Conservation (phyloP, 2,113 vertebrate species). For the Paratilapia polleni region DNA sequence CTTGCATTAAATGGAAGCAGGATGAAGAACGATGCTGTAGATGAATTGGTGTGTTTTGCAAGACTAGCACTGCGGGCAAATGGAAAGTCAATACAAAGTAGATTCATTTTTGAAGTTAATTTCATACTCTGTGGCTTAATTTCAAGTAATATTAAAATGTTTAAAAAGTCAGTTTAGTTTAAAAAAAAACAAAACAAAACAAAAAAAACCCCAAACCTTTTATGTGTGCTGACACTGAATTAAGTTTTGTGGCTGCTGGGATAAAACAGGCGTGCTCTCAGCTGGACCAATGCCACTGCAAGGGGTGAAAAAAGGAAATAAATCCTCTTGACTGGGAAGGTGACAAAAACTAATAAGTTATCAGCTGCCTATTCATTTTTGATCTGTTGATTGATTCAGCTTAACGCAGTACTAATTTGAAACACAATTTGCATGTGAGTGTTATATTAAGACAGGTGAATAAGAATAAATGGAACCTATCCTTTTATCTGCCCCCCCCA, state of each 20-base stretch:
- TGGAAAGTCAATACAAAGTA: conserved; percentile 11
- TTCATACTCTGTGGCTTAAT: neutral
- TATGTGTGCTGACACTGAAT: neutral
- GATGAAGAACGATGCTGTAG: neutral
- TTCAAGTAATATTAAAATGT: neutral
- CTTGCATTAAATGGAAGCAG: neutral
- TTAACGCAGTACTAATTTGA: neutral
- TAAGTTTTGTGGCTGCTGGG: neutral
- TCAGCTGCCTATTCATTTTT: neutral
- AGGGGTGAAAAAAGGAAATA: neutral
- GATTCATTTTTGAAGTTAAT: neutral
- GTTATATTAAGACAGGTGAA: neutral
- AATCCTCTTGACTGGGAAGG: neutral
- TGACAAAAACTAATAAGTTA: neutral
- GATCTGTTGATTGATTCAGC: neutral
- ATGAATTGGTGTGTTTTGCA: neutral
- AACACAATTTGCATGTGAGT: neutral
- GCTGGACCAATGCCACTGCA: neutral
- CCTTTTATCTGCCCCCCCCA: neutral
- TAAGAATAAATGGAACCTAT: too few species aligned
- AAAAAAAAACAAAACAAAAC: too few species aligned
- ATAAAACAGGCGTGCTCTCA: neutral
- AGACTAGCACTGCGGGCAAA: neutral
- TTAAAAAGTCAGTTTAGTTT: neutral
- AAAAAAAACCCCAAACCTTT: neutral